phyloP scores from a whole-genome alignment of 1,140 invertebrate genomes.

The Platorchestia sp. region DNA sequence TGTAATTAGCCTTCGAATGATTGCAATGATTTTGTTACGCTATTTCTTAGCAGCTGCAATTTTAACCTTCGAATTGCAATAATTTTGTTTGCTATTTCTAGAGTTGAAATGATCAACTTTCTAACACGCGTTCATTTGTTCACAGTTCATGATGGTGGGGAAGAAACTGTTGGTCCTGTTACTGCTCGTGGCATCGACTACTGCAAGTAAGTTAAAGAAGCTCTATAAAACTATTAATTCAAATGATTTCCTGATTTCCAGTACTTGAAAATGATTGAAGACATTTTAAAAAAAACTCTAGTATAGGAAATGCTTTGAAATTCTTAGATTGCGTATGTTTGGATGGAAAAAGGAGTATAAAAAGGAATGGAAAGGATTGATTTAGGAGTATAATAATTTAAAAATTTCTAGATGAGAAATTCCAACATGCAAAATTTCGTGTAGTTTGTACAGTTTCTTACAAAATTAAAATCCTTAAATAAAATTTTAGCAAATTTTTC shows the following conservation, averaged over 20 bases:
- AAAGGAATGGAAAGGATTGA: too few relatives aligned
- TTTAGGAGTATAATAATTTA: too few relatives aligned
- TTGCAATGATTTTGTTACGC: background rate
- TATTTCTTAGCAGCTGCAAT: background rate
- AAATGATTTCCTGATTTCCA: background rate
- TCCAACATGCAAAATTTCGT: too few relatives aligned
- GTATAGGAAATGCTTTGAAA: background rate
- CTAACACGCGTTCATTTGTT: background rate
- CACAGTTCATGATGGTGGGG: background rate
- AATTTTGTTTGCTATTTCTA: background rate
- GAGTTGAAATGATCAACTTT: background rate
- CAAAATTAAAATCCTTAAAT: too few relatives aligned
- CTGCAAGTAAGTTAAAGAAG: slow-evolving; percentile 5
- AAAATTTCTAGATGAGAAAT: too few relatives aligned
- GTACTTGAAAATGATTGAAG: background rate
- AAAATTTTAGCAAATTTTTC: too few relatives aligned
- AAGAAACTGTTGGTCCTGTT: background rate
- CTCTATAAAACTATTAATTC: background rate
- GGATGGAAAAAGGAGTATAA: background rate
- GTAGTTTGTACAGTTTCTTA: too few relatives aligned
- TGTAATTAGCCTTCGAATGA: background rate
- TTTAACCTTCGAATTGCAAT: background rate
- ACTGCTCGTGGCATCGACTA: background rate
- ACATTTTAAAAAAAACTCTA: background rate
- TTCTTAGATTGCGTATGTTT: background rate